Evolutionary conservation across 2,797 vertebrate species (phyloP).

Genomic region (Holocentrus rufus): DNA sequence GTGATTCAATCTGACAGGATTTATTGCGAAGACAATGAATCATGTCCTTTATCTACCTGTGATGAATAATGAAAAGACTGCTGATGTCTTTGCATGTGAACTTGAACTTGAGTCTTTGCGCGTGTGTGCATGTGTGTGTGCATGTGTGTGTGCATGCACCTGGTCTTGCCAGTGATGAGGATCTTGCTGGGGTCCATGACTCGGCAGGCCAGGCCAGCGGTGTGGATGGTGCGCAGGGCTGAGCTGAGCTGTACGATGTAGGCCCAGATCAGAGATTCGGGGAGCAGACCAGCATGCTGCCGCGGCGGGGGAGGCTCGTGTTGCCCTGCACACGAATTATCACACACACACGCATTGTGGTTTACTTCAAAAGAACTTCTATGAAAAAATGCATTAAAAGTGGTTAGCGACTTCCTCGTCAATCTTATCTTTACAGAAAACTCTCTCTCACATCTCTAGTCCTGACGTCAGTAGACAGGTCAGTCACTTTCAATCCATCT

Average conservation of each 20-base stretch:
- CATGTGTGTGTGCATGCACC: conserved; percentile 76
- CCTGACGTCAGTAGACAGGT: neutral
- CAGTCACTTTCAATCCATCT: too few species aligned
- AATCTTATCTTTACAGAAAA: neutral
- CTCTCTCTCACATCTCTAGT: neutral
- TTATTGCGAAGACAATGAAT: neutral
- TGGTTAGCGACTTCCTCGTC: conserved; percentile 17
- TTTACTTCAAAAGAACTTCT: conserved; percentile 2
- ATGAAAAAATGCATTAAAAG: neutral
- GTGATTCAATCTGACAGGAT: neutral
- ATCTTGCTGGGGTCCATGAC: conserved; percentile 99
- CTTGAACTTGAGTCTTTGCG: too few species aligned
- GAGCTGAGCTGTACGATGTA: conserved; percentile 99
- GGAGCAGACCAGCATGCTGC: conserved; percentile 95
- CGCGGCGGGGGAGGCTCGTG: conserved; percentile 96
- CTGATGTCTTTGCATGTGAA: neutral
- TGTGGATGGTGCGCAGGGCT: conserved; percentile 95
- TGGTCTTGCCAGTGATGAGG: conserved; percentile 98
- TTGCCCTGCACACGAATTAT: conserved; percentile 84
- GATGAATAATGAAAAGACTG: neutral
- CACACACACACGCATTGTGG: conserved; percentile 19
- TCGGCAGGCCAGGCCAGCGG: conserved; percentile 95
- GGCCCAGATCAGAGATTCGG: conserved; percentile 98
- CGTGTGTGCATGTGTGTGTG: too few species aligned
- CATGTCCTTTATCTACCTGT: neutral